Evolutionary conservation across 2,113 vertebrate genomes (phyloP), one percentile per base, ranked within the genome.

Genomic region (Vidua macroura): DNA sequence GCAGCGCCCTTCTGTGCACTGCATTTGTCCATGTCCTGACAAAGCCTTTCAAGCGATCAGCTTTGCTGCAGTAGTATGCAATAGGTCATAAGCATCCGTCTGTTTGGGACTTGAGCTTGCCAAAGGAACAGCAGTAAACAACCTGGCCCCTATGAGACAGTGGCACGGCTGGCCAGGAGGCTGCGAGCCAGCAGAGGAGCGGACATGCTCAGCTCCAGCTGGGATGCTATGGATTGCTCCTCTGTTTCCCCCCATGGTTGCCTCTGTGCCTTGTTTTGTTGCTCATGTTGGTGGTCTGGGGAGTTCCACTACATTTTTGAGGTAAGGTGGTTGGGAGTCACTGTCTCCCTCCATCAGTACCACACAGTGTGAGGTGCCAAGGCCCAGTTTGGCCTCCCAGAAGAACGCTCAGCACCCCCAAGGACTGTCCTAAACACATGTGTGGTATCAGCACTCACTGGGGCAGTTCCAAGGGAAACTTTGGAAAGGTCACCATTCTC

Each of bases 291-390:
- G 12, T 33, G 69, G 15, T 55, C 22, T 48, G 64, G 11, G 39
- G 39, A 44, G 17, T 25, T 56, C 16, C 59, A 62, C 23, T 1
- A 12, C 9, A 6, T 10, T 51, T 73, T 31, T 60, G 41, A 13
- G n/a, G 44, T 21, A 18, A 48, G 23, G 33, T 6, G 35, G 37
- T 12, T 22, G 37, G 41, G 30, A 49, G 37, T 33, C 46, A 27
- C 44, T 2, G 2, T 35, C 17, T 73, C 35, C 27, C 13, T 44
- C 30, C 27, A 7, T 5, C 48, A 59, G 39, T 8, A 41, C 44
- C 0, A 2, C 0, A 0, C 27, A 19, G 13, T 7, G 41, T 0
- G 2, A 64, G 58, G 72, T 60, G 33, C n/a, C 21, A 2, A 1
- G 2, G 17, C 11, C 49, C 68, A 3, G 21, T 2, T 16, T 60